Evolutionary conservation across 2,888 invertebrate genomes (phyloP).

Genomic region (Scaptomyza polygonia): DNA sequence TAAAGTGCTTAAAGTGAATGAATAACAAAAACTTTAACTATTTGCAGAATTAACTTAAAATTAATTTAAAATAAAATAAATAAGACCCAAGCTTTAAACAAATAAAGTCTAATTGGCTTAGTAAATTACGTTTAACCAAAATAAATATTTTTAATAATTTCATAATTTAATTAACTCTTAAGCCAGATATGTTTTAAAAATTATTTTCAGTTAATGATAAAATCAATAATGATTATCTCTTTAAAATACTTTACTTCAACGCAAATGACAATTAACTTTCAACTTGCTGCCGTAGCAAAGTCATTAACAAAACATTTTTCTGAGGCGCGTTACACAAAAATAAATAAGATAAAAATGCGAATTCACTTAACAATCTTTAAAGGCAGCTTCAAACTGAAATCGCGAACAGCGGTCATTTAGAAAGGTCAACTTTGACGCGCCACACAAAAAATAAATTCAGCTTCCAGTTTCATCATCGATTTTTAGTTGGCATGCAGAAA

Average conservation of each 20-base stretch:
- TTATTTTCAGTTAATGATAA: too few species aligned
- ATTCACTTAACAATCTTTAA: conserved; percentile 57
- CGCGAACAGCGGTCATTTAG: conserved; percentile 49
- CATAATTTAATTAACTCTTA: background rate
- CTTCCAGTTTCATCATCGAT: conserved; percentile 51
- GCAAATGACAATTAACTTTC: conserved; percentile 51
- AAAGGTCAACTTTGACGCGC: conserved; percentile 60
- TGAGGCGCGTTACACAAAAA: background rate
- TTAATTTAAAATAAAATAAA: too few species aligned
- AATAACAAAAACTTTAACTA: too few species aligned
- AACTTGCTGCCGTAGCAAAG: conserved; percentile 40
- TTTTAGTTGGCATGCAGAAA: conserved; percentile 17
- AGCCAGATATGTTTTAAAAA: background rate
- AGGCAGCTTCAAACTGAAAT: conserved; percentile 23
- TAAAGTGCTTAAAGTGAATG: background rate
- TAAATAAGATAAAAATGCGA: conserved; percentile 16
- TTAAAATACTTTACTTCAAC: background rate
- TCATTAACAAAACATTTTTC: conserved; percentile 42
- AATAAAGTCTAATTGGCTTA: too few species aligned
- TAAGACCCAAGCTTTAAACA: too few species aligned
- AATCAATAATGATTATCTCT: background rate
- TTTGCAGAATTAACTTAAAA: too few species aligned
- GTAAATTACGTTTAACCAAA: too few species aligned
- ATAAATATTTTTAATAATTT: background rate
- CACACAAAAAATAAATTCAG: conserved; percentile 9